These are phyloP conservation scores for Mohoua ochrocephala DNA, from an alignment of 2,113 vertebrate genomes.

Conservation along the genomic window DNA sequence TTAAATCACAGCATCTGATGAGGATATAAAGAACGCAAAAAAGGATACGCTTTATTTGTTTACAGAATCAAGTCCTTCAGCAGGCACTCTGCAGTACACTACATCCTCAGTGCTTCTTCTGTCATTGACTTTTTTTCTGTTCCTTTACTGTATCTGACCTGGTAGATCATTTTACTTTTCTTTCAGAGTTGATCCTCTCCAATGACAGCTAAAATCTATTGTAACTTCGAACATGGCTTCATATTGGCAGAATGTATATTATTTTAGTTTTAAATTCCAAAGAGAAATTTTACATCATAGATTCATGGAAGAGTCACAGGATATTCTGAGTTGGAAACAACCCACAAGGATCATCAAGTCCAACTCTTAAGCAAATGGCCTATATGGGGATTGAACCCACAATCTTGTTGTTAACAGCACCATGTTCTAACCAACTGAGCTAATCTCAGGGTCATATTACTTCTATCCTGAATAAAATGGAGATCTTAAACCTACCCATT, in stretches of 20 bases:
- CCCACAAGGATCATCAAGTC: background rate
- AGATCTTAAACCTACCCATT: background rate
- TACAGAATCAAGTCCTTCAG: background rate
- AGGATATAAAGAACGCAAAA: background rate
- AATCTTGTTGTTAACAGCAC: background rate
- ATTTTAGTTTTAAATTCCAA: background rate
- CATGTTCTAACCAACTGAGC: background rate
- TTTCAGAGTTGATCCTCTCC: background rate
- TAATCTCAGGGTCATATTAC: background rate
- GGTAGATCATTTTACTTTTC: background rate
- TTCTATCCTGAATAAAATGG: background rate
- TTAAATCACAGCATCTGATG: background rate
- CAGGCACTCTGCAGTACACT: background rate
- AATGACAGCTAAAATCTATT: background rate
- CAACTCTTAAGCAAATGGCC: background rate
- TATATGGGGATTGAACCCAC: background rate
- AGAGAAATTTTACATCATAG: background rate
- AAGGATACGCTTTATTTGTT: background rate
- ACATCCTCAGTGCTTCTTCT: background rate
- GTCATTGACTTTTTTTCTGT: background rate
- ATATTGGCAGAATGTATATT: background rate
- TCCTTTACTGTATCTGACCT: background rate
- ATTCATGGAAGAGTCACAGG: background rate
- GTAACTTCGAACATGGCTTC: background rate
- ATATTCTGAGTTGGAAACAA: background rate